phyloP scores from a whole-genome alignment of 2,113 vertebrate genomes.

The Protobothrops mucrosquamatus region DNA sequence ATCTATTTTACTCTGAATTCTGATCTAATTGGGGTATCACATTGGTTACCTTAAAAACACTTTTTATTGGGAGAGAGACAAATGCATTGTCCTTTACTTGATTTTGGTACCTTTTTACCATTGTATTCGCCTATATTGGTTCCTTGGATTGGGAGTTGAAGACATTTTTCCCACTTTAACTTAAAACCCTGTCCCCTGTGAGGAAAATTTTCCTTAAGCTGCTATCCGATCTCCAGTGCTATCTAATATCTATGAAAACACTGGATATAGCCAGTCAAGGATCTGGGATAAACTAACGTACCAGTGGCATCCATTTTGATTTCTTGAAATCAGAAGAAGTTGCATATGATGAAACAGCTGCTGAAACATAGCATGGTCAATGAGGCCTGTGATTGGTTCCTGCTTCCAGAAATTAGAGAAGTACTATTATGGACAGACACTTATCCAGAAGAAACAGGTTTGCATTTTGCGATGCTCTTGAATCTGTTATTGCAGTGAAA shows the following conservation, averaged over 20 bases:
- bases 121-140: neutral
- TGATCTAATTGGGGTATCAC: neutral
- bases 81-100: neutral
- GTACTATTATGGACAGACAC: neutral
- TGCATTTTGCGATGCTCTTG: neutral
- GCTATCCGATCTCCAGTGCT: neutral
- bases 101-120: neutral
- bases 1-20: neutral
- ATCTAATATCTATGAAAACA: neutral
- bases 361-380: neutral
- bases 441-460: neutral
- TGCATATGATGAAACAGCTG: neutral
- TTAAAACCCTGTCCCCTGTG: neutral
- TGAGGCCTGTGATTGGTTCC: neutral
- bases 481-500: neutral
- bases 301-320: neutral
- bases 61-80: neutral
- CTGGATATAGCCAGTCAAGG: neutral
- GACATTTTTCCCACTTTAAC: neutral
- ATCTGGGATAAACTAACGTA: neutral
- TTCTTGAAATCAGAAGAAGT: neutral
- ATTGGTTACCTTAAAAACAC: neutral
- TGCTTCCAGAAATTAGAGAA: neutral
- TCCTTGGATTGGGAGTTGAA: neutral
- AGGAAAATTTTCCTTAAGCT: neutral